Evolutionary conservation across 2,797 vertebrate species (phyloP), one percentile per base, ranked within the genome.

Genomic region (Clangula hyemalis): DNA sequence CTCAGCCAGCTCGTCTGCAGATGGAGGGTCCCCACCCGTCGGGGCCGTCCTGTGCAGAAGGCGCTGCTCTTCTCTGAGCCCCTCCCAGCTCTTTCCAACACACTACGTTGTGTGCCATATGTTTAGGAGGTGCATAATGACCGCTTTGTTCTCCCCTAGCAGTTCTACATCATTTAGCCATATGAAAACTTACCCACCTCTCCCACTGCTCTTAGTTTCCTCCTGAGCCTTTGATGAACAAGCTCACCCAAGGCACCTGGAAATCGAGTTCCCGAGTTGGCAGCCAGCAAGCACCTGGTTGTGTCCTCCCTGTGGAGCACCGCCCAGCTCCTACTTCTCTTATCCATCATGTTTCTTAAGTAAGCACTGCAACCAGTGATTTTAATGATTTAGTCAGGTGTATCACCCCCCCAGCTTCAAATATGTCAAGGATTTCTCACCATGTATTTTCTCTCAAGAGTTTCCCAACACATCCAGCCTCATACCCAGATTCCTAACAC

Each of bases 1-100:
- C 43, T 32, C 0, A 0, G 34, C n/a, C 20, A 90, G 72, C 8
- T 21, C 12, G 4, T 34, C 57, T 27, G 16, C 38, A n/a, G 13
- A 25, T 16, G 1, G 24, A 57, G 24, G 7, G 61, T 45, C 73
- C 28, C 89, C 54, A 24, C 8, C 65, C 49, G n/a, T 21, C 47
- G 77, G 25, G 47, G 24, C 43, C 10, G 2, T 49, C 41, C 38
- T 9, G 5, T 25, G 41, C 27, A 54, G 30, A 85, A 79, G 39
- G 39, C 58, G 65, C 49, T 10, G 47, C 28, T 20, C 70, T 84
- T 49, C 87, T 87, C 53, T 43, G 77, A 86, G 77, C 15, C 10
- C 45, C 25, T 38, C n/a, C 38, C 12, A 36, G 12, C 4, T 56
- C 71, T 38, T 34, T 66, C 36, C 51, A 77, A 54, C 17, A 89